Percentiles rank a stretch among this genome's conserved stretches.
phyloP scores from a whole-genome alignment of 2,888 invertebrate species.

The Scaptomyza parva region DNA sequence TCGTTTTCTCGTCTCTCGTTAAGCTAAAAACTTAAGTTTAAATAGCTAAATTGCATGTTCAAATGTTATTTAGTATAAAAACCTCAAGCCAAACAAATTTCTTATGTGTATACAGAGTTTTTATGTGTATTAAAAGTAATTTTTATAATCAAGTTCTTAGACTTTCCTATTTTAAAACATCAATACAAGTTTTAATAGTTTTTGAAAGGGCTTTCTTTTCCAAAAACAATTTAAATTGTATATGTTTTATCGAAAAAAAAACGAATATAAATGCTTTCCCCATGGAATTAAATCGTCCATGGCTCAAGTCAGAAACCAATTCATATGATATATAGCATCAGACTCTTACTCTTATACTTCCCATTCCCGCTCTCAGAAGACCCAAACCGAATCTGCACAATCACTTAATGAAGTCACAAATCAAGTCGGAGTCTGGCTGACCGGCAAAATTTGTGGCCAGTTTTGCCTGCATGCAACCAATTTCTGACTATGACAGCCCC shows the following conservation, averaged over 20 bases:
- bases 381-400: constrained; percentile 34
- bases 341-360: not conserved
- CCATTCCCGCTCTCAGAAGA: not conserved
- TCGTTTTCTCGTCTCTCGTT: constrained; percentile 37
- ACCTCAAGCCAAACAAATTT: not conserved
- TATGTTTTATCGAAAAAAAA: too few relatives aligned
- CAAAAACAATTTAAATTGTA: too few relatives aligned
- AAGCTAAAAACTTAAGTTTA: constrained; percentile 56
- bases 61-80: constrained; percentile 41
- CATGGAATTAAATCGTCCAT: constrained; percentile 14
- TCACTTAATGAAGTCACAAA: constrained; percentile 75
- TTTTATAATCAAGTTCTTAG: too few relatives aligned
- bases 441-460: constrained; percentile 32
- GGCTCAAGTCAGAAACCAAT: constrained; percentile 37
- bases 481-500: constrained; percentile 74
- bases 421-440: constrained; percentile 66
- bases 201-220: too few relatives aligned
- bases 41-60: constrained; percentile 65
- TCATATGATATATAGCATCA: constrained; percentile 50
- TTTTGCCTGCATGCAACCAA: constrained; percentile 68
- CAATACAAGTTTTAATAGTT: too few relatives aligned
- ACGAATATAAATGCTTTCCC: too few relatives aligned
- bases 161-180: not conserved
- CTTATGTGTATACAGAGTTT: not conserved
- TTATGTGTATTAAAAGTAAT: not conserved